Conservation (phyloP, 2,113 vertebrate genomes). For the Hemiprocne comata region DNA sequence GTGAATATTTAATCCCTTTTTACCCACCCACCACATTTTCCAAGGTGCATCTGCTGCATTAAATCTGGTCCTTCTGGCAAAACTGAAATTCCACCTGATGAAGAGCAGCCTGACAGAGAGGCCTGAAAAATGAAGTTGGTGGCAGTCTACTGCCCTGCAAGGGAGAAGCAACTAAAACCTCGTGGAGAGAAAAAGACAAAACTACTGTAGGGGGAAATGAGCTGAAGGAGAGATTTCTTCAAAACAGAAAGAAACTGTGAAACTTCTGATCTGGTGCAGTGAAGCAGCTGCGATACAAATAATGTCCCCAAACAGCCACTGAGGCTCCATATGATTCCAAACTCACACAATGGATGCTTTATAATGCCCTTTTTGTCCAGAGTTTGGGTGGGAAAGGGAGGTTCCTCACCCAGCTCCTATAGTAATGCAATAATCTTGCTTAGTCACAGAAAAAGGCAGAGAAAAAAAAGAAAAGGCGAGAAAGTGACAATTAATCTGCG, state of each 20-base stretch:
- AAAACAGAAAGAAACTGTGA: background rate
- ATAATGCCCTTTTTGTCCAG: background rate
- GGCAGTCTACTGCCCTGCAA: background rate
- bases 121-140: background rate
- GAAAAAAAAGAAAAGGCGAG: constrained; percentile 9
- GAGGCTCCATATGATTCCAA: background rate
- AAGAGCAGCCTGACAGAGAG: background rate
- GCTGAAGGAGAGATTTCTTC: background rate
- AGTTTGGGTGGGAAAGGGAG: background rate
- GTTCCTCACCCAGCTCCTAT: background rate
- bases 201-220: background rate
- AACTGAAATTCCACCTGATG: background rate
- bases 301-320: background rate
- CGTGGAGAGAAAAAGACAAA: background rate
- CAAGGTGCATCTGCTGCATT: background rate
- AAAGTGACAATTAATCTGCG: constrained; percentile 8
- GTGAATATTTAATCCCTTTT: background rate
- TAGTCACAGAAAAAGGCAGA: constrained; percentile 15
- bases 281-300: background rate
- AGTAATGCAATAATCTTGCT: background rate
- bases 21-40: background rate
- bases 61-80: background rate
- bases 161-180: background rate
- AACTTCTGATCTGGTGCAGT: background rate
- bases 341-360: background rate